These are phyloP conservation scores for Pluvianellus socialis DNA, from an alignment of 2,113 vertebrate genomes.

Conservation along the genomic window DNA sequence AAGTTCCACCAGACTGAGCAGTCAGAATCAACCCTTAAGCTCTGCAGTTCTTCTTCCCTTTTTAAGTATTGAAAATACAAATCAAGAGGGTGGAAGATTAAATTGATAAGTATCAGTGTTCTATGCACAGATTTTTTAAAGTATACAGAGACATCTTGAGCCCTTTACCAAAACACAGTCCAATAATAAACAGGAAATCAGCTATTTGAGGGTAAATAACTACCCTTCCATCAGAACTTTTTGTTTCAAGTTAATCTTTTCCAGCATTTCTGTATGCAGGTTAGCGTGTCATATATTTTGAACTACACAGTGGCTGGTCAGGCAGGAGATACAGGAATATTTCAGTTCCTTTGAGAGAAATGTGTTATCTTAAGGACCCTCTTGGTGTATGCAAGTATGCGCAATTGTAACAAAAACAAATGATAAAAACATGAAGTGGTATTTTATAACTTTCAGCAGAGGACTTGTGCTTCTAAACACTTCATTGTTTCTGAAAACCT, in stretches of 20 bases:
- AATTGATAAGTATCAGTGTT: background rate
- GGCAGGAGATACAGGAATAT: background rate
- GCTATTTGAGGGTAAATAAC: background rate
- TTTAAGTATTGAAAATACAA: background rate
- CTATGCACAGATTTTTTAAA: background rate
- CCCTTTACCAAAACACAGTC: fast-evolving
- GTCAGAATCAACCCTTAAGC: background rate
- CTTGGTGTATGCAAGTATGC: background rate
- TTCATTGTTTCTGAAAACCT: background rate
- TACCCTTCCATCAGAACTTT: background rate
- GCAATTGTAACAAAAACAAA: background rate
- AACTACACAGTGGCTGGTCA: background rate
- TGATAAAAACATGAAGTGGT: background rate
- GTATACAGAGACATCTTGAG: too few relatives aligned
- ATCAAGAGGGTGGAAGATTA: background rate
- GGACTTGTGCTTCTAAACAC: background rate
- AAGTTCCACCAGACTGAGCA: background rate
- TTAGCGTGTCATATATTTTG: background rate
- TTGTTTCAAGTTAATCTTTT: background rate
- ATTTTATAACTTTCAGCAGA: background rate
- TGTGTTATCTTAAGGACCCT: background rate
- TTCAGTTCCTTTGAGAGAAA: background rate
- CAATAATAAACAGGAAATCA: background rate
- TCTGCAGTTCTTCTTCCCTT: background rate
- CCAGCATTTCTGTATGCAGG: background rate